Evolutionary conservation across 2,797 vertebrate genomes (phyloP).

Genomic region (Furcifer pardalis): DNA sequence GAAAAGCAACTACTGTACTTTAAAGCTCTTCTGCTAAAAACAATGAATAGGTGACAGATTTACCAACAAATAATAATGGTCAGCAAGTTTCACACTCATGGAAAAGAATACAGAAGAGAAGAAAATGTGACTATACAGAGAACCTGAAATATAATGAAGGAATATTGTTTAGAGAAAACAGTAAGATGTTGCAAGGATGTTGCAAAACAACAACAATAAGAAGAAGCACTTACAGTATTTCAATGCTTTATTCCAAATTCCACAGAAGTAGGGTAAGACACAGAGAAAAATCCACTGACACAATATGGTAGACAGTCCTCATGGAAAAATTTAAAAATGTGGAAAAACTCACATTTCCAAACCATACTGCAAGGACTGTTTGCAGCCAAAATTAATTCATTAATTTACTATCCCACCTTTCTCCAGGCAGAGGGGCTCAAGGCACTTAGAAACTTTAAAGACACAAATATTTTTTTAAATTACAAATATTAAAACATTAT

Average conservation of each 20-base stretch:
- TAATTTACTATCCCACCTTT: too few relatives aligned
- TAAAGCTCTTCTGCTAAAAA: background rate
- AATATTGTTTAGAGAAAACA: background rate
- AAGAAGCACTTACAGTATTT: constrained; percentile 19
- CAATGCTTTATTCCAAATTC: constrained; percentile 33
- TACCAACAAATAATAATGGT: constrained; percentile 29
- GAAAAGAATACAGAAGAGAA: background rate
- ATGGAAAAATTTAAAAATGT: too few relatives aligned
- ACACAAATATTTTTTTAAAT: too few relatives aligned
- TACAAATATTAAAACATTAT: too few relatives aligned
- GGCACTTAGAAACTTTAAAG: too few relatives aligned
- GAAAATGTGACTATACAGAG: background rate
- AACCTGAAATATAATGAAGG: background rate
- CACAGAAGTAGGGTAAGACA: constrained; percentile 23
- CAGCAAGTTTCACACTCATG: background rate
- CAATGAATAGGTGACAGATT: background rate
- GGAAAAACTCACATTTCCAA: too few relatives aligned
- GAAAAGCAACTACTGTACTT: constrained; percentile 7
- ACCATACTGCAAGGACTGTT: too few relatives aligned
- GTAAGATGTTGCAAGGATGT: background rate
- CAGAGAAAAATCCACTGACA: background rate
- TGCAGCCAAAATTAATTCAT: too few relatives aligned
- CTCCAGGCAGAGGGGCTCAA: too few relatives aligned
- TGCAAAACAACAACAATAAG: background rate
- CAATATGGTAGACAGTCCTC: too few relatives aligned